These are phyloP conservation scores for Seriola quinqueradiata DNA, from an alignment of 2,113 vertebrate species.

Conservation along the genomic window DNA sequence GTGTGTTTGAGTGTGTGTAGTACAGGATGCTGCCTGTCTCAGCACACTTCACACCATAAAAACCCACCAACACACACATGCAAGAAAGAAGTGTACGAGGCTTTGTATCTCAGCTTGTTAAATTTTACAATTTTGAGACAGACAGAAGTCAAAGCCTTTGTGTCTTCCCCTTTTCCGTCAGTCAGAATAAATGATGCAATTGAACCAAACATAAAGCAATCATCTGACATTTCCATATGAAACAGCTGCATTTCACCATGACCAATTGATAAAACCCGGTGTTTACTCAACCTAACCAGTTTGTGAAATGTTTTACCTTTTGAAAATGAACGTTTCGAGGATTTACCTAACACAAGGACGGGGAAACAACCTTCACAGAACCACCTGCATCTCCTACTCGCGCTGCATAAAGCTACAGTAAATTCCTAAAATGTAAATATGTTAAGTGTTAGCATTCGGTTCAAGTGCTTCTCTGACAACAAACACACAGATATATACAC, in stretches of 20 bases:
- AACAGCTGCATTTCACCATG: slow-evolving; percentile 2
- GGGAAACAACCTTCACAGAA: neutral
- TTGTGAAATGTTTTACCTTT: slow-evolving; percentile 14
- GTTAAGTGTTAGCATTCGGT: slow-evolving; percentile 8
- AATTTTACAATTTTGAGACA: slow-evolving; percentile 35
- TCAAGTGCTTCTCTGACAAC: slow-evolving; percentile 24
- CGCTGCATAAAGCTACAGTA: too few relatives aligned
- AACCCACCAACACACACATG: slow-evolving; percentile 13
- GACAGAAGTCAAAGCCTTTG: slow-evolving; percentile 12
- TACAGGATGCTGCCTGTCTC: slow-evolving; percentile 22
- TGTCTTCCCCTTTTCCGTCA: slow-evolving; percentile 5
- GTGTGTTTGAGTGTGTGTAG: neutral
- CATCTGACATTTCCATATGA: slow-evolving; percentile 39
- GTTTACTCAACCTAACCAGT: slow-evolving; percentile 35
- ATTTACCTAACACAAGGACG: neutral
- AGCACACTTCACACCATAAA: slow-evolving; percentile 2
- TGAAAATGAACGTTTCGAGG: neutral
- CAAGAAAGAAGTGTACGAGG: neutral
- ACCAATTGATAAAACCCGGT: slow-evolving; percentile 2
- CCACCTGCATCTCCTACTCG: neutral
- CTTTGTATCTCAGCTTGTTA: slow-evolving; percentile 3
- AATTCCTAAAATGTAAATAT: neutral
- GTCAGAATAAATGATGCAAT: slow-evolving; percentile 25
- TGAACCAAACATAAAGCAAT: slow-evolving; percentile 40
- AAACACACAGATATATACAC: slow-evolving; percentile 8